Percentiles rank a stretch among this genome's conserved stretches.
Conservation (phyloP, 2,113 vertebrate genomes). For the Sylvia atricapilla region DNA sequence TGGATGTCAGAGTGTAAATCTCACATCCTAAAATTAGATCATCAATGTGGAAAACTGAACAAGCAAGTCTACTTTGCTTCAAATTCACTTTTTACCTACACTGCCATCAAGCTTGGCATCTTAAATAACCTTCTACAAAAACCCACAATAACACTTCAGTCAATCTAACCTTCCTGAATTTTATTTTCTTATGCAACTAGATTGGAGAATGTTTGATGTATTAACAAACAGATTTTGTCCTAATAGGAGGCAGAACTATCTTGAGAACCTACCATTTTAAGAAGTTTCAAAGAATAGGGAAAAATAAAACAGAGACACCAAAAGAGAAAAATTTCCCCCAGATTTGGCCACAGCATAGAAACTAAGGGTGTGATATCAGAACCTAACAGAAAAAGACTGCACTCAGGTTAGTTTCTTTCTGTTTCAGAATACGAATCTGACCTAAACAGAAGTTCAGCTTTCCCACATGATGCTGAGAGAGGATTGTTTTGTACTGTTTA, state of each 20-base stretch:
- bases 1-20: not conserved
- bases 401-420: not conserved
- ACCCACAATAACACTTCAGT: not conserved
- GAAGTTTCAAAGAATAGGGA: not conserved
- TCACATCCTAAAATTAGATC: not conserved
- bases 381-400: not conserved
- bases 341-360: not conserved
- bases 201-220: not conserved
- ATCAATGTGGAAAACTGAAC: not conserved
- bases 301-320: not conserved
- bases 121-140: not conserved
- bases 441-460: not conserved
- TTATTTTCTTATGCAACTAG: not conserved
- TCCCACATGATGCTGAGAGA: not conserved
- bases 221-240: not conserved
- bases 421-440: not conserved
- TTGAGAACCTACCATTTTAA: not conserved
- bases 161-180: not conserved
- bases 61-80: not conserved
- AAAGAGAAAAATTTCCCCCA: not conserved
- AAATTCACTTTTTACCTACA: not conserved
- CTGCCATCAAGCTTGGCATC: not conserved
- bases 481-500: not conserved
- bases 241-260: not conserved
- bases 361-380: not conserved